Percentiles rank a stretch among this genome's conserved stretches.
These are phyloP conservation scores for Tyto alba DNA, from an alignment of 2,113 vertebrate genomes.

Conservation along the genomic window DNA sequence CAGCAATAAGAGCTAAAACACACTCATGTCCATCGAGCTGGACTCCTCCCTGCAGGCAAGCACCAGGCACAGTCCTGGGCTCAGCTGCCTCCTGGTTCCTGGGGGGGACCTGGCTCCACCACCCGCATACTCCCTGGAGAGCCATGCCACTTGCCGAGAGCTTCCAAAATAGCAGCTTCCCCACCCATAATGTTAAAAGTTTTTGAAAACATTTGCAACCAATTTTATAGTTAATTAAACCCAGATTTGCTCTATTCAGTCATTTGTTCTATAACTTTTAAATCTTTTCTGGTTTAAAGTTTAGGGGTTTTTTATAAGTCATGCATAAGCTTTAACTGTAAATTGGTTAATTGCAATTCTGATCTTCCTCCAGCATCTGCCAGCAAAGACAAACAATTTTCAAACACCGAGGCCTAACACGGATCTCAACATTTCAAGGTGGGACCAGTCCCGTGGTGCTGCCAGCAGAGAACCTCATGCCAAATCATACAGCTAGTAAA, in stretches of 20 bases:
- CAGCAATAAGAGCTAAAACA: neutral
- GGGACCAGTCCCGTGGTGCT: neutral
- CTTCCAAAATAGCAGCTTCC: slow-evolving; percentile 30
- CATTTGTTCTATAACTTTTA: slow-evolving; percentile 36
- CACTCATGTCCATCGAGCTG: fast-evolving
- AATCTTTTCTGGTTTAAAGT: neutral
- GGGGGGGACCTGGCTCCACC: neutral
- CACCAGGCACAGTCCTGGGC: neutral
- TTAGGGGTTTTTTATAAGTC: neutral
- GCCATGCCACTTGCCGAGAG: neutral
- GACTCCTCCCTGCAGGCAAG: neutral
- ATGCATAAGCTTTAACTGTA: neutral
- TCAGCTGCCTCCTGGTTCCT: neutral
- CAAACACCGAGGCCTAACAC: neutral
- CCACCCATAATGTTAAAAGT: neutral
- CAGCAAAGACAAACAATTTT: slow-evolving; percentile 7
- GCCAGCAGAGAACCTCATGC: neutral
- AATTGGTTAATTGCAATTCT: slow-evolving; percentile 29
- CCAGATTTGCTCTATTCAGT: slow-evolving; percentile 34
- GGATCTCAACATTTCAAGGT: neutral
- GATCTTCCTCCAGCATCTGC: slow-evolving; percentile 24
- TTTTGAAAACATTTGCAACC: slow-evolving; percentile 48
- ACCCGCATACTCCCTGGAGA: neutral
- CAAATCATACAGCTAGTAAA: slow-evolving; percentile 27
- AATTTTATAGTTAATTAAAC: slow-evolving; percentile 49